Percentiles rank a stretch among this genome's conserved stretches.
phyloP scores from a whole-genome alignment of 37 sponge, comb jelly and placozoan species.

The Agelas oroides region DNA sequence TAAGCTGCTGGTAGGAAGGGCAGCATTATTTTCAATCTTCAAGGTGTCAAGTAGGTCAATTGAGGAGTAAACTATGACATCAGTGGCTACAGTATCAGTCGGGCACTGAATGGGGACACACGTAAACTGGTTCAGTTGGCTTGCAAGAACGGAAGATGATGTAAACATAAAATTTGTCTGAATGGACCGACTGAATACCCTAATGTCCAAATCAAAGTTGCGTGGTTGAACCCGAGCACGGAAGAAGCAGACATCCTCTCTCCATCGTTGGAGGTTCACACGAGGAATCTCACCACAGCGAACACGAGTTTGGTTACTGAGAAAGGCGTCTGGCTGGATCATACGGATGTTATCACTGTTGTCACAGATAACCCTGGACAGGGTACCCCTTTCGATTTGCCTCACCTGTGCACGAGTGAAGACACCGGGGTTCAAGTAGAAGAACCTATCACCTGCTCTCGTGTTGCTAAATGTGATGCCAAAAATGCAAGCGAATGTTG shows the following conservation, averaged over 20 bases:
- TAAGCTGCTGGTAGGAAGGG: neutral
- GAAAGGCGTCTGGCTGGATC: slow-evolving; percentile 77
- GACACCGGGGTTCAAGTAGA: slow-evolving; percentile 64
- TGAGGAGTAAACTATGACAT: slow-evolving; percentile 14
- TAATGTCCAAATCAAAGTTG: neutral
- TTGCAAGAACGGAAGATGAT: neutral
- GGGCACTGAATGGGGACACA: slow-evolving; percentile 45
- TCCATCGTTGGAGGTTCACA: slow-evolving; percentile 33
- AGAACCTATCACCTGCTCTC: slow-evolving; percentile 92
- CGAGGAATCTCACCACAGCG: slow-evolving; percentile 31
- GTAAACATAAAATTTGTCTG: slow-evolving; percentile 10
- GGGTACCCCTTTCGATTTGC: slow-evolving; percentile 40
- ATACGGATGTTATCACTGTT: slow-evolving; percentile 67
- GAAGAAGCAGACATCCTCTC: slow-evolving; percentile 33
- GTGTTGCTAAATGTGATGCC: slow-evolving; percentile 72
- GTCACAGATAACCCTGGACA: slow-evolving; percentile 88
- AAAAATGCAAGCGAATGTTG: slow-evolving; percentile 94
- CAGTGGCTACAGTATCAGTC: neutral
- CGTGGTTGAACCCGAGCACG: neutral
- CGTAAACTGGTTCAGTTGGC: neutral
- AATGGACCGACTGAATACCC: slow-evolving; percentile 6
- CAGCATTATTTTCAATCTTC: neutral
- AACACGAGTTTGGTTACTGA: slow-evolving; percentile 33
- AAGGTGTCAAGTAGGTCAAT: no score
- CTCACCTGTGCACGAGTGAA: slow-evolving; percentile 72